These are phyloP conservation scores for Corydoras maculifer DNA, from an alignment of 2,113 vertebrate genomes.

Conservation along the genomic window DNA sequence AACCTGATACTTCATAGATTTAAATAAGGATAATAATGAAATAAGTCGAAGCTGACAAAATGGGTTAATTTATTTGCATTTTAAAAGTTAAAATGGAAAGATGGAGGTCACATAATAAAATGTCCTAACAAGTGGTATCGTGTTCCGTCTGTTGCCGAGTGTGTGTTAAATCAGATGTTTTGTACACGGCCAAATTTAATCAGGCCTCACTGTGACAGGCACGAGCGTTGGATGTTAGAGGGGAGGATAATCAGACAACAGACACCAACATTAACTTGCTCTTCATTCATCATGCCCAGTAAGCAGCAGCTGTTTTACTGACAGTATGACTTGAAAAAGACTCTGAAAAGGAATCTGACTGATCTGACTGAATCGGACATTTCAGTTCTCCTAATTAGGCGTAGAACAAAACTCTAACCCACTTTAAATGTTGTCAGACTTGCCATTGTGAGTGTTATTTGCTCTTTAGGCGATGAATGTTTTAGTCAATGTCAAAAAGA, in stretches of 20 bases:
- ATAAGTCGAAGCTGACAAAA: too few relatives aligned
- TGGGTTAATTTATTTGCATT: not conserved
- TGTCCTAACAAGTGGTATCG: constrained; percentile 34
- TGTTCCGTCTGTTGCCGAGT: constrained; percentile 44
- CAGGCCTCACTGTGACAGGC: constrained; percentile 24
- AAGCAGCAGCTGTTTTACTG: not conserved
- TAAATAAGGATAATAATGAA: too few relatives aligned
- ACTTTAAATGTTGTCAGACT: constrained; percentile 9
- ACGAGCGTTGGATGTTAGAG: constrained; percentile 21
- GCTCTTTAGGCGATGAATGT: too few relatives aligned
- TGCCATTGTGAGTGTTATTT: constrained; percentile 7
- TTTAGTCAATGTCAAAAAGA: not conserved
- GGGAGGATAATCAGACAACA: constrained; percentile 25
- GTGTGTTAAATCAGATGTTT: constrained; percentile 38
- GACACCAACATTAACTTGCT: not conserved
- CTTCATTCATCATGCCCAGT: not conserved
- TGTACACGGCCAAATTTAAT: constrained; percentile 43
- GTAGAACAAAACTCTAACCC: not conserved
- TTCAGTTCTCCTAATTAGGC: not conserved
- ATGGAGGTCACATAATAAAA: not conserved
- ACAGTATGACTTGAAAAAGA: constrained; percentile 8
- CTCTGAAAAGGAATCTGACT: not conserved
- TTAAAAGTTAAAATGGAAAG: not conserved
- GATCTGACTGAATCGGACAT: not conserved
- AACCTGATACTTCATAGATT: too few relatives aligned